phyloP scores from a whole-genome alignment of 2,113 vertebrate species.

The Mormyrus lacerda region DNA sequence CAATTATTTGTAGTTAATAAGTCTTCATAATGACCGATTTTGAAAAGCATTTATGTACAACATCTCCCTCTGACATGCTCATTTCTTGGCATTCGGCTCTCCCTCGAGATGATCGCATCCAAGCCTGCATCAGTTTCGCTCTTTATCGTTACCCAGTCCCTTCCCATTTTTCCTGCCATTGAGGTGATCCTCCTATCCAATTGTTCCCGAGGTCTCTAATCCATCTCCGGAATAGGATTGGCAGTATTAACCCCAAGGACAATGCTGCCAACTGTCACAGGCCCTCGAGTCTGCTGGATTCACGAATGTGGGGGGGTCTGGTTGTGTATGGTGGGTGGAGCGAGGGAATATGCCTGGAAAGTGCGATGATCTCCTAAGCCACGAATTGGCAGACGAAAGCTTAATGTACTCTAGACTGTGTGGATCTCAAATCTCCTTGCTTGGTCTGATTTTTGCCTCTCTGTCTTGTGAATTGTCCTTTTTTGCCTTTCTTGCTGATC shows the following conservation, averaged over 20 bases:
- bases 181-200: constrained; percentile 50
- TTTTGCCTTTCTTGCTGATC: neutral
- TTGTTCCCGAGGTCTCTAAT: constrained; percentile 72
- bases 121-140: neutral
- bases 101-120: neutral
- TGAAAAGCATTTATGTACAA: neutral
- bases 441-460: neutral
- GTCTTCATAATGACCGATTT: neutral
- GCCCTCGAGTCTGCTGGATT: constrained; percentile 52
- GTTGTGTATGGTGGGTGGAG: constrained; percentile 52
- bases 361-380: constrained; percentile 63
- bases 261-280: constrained; percentile 63
- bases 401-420: constrained; percentile 23
- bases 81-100: neutral
- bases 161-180: neutral
- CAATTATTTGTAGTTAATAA: neutral
- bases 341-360: constrained; percentile 43
- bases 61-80: neutral
- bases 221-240: constrained; percentile 83
- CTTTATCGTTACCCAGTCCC: neutral
- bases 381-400: constrained; percentile 42
- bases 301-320: constrained; percentile 35
- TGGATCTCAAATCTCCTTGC: constrained; percentile 25
- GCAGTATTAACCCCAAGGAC: constrained; percentile 63
- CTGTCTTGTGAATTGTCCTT: neutral